Percentiles rank a stretch among this genome's conserved stretches.
Conservation (phyloP, 2,888 invertebrate species). For the Tromatobia lineatoria region DNA sequence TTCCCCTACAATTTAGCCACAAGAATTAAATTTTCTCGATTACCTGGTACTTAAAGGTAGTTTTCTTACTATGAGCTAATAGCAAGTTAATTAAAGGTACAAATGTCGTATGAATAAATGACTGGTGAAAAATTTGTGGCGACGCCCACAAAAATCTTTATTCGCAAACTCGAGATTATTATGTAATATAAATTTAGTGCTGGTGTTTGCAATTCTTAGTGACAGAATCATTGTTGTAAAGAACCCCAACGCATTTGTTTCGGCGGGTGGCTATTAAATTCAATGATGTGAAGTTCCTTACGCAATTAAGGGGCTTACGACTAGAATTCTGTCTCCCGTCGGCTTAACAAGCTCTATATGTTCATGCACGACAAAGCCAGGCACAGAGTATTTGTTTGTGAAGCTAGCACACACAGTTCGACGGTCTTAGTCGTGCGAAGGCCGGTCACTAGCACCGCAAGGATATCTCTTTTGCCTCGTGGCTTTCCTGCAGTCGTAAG, state of each 20-base stretch:
- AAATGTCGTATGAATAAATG: no score
- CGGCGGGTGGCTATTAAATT: not conserved
- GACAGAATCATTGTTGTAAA: constrained; percentile 10
- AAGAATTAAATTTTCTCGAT: no score
- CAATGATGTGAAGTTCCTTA: constrained; percentile 18
- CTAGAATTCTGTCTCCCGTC: not conserved
- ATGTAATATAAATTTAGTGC: not conserved
- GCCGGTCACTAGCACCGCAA: constrained; percentile 24
- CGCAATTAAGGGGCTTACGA: constrained; percentile 16
- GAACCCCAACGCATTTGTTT: constrained; percentile 15
- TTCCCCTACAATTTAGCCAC: no score
- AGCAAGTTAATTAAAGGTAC: no score
- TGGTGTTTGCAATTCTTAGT: not conserved
- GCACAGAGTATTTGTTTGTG: not conserved
- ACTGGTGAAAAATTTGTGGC: not conserved
- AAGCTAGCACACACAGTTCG: not conserved
- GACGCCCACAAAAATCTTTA: not conserved
- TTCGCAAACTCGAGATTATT: not conserved
- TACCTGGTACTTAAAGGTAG: no score
- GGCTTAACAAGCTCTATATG: constrained; percentile 1
- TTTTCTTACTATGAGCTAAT: no score
- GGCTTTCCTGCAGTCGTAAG: constrained; percentile 13
- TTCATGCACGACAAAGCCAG: not conserved
- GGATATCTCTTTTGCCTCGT: constrained; percentile 41
- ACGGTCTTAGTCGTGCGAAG: constrained; percentile 16